Evolutionary conservation across 1,140 invertebrate species (phyloP).

Genomic region (Conus ventricosus): DNA sequence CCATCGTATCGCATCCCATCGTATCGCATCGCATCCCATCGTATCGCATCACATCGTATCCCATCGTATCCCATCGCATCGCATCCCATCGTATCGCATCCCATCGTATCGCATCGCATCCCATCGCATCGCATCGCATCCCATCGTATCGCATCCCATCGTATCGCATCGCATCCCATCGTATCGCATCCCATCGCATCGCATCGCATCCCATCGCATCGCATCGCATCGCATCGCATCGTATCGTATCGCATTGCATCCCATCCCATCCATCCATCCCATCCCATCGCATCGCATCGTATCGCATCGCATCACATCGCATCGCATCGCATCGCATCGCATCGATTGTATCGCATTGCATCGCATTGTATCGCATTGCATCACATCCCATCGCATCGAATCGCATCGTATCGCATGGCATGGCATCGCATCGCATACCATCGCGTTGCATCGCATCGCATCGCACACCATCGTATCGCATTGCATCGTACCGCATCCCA

Average conservation of each 20-base stretch:
- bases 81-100: constrained; percentile 34
- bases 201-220: background rate
- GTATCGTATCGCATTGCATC: background rate
- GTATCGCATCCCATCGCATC: background rate
- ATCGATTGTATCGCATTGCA: background rate
- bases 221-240: background rate
- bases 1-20: background rate
- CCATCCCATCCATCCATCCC: background rate
- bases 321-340: background rate
- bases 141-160: background rate
- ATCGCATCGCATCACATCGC: constrained; percentile 33
- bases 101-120: constrained; percentile 31
- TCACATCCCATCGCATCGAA: constrained; percentile 32
- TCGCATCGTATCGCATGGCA: constrained; percentile 32
- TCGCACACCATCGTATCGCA: background rate
- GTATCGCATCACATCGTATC: constrained; percentile 29
- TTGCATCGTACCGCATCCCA: background rate
- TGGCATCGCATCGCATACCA: constrained; percentile 28
- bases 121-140: constrained; percentile 4
- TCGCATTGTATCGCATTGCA: background rate
- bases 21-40: background rate
- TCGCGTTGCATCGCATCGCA: background rate
- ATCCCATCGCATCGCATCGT: constrained; percentile 23
- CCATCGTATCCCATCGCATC: constrained; percentile 31
- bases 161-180: background rate